A percentile compares a stretch with the other conserved stretches of the same genome.
Evolutionary conservation across 2,113 vertebrate species (phyloP).

Genomic region (Periophthalmus modestus): DNA sequence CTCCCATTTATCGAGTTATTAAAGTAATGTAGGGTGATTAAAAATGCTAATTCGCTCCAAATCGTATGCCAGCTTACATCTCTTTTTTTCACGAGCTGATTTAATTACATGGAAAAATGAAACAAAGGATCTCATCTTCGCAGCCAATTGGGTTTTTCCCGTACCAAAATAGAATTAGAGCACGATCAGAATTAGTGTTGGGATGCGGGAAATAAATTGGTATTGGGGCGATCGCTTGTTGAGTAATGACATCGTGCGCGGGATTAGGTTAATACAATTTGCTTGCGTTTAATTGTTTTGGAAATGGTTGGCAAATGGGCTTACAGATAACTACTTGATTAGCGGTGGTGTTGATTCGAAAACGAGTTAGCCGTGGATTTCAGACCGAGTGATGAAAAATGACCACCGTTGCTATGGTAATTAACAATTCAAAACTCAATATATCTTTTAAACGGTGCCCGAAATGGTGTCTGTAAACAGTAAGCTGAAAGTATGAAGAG

Average conservation of each 20-base stretch:
- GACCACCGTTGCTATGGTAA: no score
- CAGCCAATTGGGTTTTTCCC: constrained; percentile 55
- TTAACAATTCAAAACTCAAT: no score
- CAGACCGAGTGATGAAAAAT: no score
- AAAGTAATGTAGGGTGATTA: constrained; percentile 81
- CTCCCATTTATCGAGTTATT: constrained; percentile 78
- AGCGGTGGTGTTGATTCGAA: no score
- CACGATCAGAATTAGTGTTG: constrained; percentile 63
- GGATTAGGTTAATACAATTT: neutral
- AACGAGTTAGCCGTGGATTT: no score
- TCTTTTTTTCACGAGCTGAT: constrained; percentile 66
- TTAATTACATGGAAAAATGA: constrained; percentile 79
- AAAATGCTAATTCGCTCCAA: constrained; percentile 77
- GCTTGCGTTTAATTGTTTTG: neutral
- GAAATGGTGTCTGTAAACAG: no score
- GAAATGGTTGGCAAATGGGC: neutral
- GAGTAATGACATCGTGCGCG: constrained; percentile 30
- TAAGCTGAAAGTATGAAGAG: no score
- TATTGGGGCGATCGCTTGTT: constrained; percentile 14
- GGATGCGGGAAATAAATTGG: constrained; percentile 41
- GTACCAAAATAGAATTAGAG: constrained; percentile 63
- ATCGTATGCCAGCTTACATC: constrained; percentile 71
- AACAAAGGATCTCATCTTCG: constrained; percentile 76
- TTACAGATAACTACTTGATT: no score
- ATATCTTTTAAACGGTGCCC: no score